A percentile compares a stretch with the other conserved stretches of the same genome.
phyloP scores from a whole-genome alignment of 2,113 vertebrate species.

The Pelodiscus sinensis region DNA sequence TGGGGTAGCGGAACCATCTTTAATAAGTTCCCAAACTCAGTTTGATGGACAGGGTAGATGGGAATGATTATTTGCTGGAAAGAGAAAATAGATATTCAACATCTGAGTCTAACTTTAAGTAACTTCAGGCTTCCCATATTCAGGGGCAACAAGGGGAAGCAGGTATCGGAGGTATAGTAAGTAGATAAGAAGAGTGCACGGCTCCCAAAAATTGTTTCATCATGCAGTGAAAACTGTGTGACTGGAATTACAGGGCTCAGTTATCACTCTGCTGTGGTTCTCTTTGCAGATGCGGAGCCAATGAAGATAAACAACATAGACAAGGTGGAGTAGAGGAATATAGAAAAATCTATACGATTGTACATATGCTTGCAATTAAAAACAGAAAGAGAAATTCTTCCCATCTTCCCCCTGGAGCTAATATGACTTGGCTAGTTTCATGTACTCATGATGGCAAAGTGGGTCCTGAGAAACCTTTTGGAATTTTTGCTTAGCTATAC shows the following conservation, averaged over 20 bases:
- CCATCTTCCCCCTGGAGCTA: background rate
- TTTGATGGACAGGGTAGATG: background rate
- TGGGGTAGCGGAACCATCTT: background rate
- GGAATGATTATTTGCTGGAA: background rate
- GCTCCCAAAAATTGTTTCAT: background rate
- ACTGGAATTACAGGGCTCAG: background rate
- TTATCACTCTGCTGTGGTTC: background rate
- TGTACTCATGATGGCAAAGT: background rate
- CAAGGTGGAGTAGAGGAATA: background rate
- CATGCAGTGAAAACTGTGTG: background rate
- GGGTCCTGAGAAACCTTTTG: background rate
- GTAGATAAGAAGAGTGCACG: background rate
- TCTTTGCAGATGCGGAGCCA: background rate
- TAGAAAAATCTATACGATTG: rapidly evolving
- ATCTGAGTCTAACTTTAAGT: background rate
- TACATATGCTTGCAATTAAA: rapidly evolving
- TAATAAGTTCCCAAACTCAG: background rate
- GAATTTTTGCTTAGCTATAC: background rate
- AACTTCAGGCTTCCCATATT: background rate
- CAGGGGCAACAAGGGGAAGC: background rate
- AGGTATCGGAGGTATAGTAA: background rate
- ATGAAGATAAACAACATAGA: background rate
- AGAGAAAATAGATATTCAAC: background rate
- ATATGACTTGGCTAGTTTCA: background rate
- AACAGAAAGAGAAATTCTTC: background rate